phyloP scores from a whole-genome alignment of 2,888 invertebrate species.

The Hypercompe scribonia region DNA sequence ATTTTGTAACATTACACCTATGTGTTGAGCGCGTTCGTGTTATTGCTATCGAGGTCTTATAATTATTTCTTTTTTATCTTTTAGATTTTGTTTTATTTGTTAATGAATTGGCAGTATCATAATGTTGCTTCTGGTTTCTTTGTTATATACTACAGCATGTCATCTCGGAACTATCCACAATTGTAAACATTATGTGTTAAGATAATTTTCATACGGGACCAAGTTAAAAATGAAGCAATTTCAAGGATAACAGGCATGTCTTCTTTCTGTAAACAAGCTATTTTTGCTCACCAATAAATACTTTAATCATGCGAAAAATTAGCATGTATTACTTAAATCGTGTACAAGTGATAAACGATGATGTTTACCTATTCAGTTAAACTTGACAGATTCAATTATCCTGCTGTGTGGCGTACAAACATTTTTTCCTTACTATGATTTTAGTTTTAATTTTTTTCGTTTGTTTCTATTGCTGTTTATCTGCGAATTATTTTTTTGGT shows the following conservation, averaged over 20 bases:
- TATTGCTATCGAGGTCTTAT: slow-evolving; percentile 35
- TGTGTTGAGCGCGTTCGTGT: slow-evolving; percentile 27
- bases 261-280: slow-evolving; percentile 11
- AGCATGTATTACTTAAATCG: slow-evolving; percentile 23
- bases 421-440: slow-evolving; percentile 31
- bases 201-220: background rate
- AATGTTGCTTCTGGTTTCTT: slow-evolving; percentile 20
- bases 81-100: slow-evolving; percentile 37
- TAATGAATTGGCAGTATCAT: slow-evolving; percentile 29
- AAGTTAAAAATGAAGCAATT: background rate
- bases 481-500: slow-evolving; percentile 18
- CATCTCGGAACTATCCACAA: too few species aligned
- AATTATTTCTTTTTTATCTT: slow-evolving; percentile 31
- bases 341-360: slow-evolving; percentile 28
- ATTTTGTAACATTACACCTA: slow-evolving; percentile 51
- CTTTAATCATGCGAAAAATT: slow-evolving; percentile 38
- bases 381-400: slow-evolving; percentile 29
- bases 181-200: background rate
- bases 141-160: slow-evolving; percentile 11
- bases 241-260: background rate
- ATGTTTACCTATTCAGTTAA: slow-evolving; percentile 41
- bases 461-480: slow-evolving; percentile 20
- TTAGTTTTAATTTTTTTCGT: slow-evolving; percentile 24
- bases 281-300: slow-evolving; percentile 21
- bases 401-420: slow-evolving; percentile 28